A percentile compares a stretch with the other conserved stretches of the same genome.
Evolutionary conservation across 2,888 invertebrate genomes (phyloP).

Genomic region (Idaea biselata): DNA sequence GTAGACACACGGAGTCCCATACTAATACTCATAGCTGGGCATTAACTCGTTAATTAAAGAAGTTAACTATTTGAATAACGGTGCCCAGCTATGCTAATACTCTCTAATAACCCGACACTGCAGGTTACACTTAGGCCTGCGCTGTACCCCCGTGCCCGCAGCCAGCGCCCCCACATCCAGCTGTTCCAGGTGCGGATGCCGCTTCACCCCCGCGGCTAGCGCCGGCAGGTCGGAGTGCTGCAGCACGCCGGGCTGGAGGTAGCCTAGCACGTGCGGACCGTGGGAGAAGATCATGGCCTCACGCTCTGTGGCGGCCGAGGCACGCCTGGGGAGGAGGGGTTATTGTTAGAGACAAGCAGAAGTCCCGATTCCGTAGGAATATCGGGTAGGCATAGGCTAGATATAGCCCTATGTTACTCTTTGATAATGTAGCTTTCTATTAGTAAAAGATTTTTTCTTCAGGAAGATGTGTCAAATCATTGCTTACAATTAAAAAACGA

Average conservation of each 20-base stretch:
- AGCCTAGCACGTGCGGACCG: conserved; percentile 78
- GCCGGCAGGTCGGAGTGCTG: conserved; percentile 60
- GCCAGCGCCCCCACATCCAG: conserved; percentile 40
- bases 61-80: not conserved
- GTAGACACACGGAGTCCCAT: no score
- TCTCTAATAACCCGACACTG: conserved; percentile 54
- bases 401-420: no score
- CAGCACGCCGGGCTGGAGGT: conserved; percentile 79
- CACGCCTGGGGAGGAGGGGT: conserved; percentile 49
- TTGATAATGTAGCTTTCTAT: no score
- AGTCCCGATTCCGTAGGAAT: no score
- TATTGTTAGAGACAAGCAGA: no score
- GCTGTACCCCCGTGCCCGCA: conserved; percentile 12
- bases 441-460: no score
- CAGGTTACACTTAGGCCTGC: conserved; percentile 56
- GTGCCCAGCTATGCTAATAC: conserved; percentile 29
- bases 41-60: no score
- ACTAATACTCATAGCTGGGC: no score
- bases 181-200: not conserved
- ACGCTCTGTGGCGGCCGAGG: conserved; percentile 79
- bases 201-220: conserved; percentile 29
- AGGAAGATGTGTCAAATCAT: no score
- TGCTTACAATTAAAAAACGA: no score
- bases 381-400: no score
- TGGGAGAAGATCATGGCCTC: conserved; percentile 74